Base-by-base conservation (phyloP, 2,888 invertebrate species). In the Andrena hattorfiana region DNA sequence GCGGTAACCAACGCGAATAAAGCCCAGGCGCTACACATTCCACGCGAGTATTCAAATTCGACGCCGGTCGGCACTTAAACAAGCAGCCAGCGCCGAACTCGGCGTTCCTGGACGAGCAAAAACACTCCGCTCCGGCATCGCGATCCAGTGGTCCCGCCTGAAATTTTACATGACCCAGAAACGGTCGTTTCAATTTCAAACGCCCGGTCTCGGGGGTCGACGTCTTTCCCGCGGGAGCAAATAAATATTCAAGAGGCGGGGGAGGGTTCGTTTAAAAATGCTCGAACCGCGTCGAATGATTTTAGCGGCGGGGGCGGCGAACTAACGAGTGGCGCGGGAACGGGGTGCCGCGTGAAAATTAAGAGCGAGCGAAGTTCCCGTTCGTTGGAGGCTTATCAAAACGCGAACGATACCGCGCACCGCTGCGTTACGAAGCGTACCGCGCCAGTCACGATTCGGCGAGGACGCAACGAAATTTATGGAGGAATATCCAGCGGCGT, bases 131-230 rank as follows among this genome's bases (percentile, higher is more conserved):
- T 20, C 32, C 16, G 28, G 13, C 49, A 42, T 7, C 51, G 26
- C 30, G 48, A 30, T 62, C 69, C 8, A 8, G 0, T 4, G 16
- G 49, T 60, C 49, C 49, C 20, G n/a, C 10, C 23, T 23, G 10
- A 30, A 56, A 66, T 66, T 66, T 49, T 60, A 66, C 73, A 20
- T 32, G 32, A 49, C 10, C 66, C 35, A 66, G 66, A 66, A 66
- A 66, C 74, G 66, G 49, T 66, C 66, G 77, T 77, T 77, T 77
- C 77, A 74, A 74, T 77, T 74, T 35, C 77, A 74, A 74, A 67
- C 64, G 54, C 26, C 42, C 42, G 42, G 5, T 13, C 42, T 16
- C 42, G 4, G 42, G 48, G 63, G 42, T 64, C 63, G 35, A 64
- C 73, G 64, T 77, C 73, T 73, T 56, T 42, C 42, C 4, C 64